Evolutionary conservation across 2,113 vertebrate genomes (phyloP).

Genomic region (Sphyrna mokarran): DNA sequence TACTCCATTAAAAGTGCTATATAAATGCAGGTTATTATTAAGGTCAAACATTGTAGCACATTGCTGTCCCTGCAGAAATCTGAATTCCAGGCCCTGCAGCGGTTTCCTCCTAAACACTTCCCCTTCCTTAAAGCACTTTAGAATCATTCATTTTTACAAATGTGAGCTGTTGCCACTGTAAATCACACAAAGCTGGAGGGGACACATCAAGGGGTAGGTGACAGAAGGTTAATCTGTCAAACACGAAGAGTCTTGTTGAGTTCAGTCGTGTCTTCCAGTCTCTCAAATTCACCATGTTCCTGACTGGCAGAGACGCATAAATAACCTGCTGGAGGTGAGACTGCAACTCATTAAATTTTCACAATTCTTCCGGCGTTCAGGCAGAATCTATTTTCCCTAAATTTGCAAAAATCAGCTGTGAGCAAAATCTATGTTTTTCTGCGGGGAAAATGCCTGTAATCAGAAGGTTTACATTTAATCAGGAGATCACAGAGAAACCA

Average conservation of each 20-base stretch:
- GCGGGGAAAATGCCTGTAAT: background rate
- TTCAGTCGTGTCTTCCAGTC: background rate
- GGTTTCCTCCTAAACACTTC: background rate
- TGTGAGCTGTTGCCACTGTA: background rate
- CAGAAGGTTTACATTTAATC: background rate
- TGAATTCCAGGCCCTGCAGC: background rate
- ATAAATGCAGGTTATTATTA: background rate
- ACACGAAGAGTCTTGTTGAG: background rate
- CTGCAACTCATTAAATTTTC: background rate
- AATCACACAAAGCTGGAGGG: background rate
- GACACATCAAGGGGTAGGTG: background rate
- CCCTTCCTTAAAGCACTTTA: background rate
- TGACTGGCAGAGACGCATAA: background rate
- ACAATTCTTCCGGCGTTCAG: background rate
- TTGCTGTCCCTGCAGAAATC: background rate
- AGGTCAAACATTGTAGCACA: background rate
- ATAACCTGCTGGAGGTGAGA: background rate
- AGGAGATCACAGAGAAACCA: background rate
- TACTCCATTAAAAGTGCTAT: background rate
- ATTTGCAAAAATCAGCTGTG: conserved; percentile 9
- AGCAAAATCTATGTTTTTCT: background rate
- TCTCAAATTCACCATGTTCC: background rate
- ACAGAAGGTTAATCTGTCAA: background rate
- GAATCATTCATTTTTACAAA: background rate
- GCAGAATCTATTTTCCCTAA: background rate